Base-by-base conservation (phyloP, 2,113 vertebrate species). In the Paramormyrops kingsleyae region DNA sequence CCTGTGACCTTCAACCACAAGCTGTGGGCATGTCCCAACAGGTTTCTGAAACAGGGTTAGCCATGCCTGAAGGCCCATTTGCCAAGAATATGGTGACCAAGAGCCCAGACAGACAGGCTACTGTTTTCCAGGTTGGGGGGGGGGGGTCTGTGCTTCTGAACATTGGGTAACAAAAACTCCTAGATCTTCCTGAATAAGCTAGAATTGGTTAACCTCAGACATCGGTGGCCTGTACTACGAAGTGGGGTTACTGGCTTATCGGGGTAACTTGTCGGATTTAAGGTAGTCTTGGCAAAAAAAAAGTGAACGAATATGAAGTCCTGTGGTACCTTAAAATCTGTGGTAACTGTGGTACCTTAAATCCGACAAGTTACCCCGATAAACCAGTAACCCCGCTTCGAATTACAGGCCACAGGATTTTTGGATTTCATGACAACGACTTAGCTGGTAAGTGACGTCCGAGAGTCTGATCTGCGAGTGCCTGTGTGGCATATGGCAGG, bases 51-150 rank as follows among this genome's bases (percentile, higher is more conserved):
- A 80, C 31, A 80, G 35, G 35, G 74, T 80, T 42, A 80, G 7
- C 74, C 93, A 9, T 92, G 92, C 84, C 52, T 90, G 89, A 94
- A 90, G 77, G 94, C 92, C 90, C 88, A 92, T 35, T 90, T 92
- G 9, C 91, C 91, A 31, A 80, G 74, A 80, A 19, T 42, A 42
- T 42, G 35, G 74, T 39, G 35, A 70, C 27, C 62, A 31, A 70
- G 27, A 70, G 62, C 62, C 93, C 94, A 7, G 94, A 94, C 31
- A 52, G 35, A 0, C 80, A 50, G 5, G 91, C 62, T 31, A 70
- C 62, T 70, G 62, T 70, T 70, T 31, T 70, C n/a, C 35, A 80
- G 15, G 17, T 56, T 39, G 70, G 74, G 35, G 15, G 70, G 31
- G 4, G 31, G 74, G 6, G 74, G 74, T 42, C 35, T 80, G 35